Evolutionary conservation across 53 echinoderm and acorn worm species (phyloP).

Genomic region (Henricia sp.): DNA sequence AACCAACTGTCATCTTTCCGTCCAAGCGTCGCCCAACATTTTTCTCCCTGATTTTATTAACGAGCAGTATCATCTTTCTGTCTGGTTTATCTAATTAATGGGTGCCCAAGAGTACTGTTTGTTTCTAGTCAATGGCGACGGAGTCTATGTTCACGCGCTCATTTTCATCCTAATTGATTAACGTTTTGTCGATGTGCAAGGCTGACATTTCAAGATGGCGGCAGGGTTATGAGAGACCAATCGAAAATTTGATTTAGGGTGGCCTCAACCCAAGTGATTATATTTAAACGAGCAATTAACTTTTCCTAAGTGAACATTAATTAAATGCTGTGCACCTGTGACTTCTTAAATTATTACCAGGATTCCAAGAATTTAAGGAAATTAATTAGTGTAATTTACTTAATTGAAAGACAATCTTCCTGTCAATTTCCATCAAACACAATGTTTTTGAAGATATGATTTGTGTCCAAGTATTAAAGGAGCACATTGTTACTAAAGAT

Average conservation of each 20-base stretch:
- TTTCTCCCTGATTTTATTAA: not conserved
- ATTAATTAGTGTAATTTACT: too few relatives aligned
- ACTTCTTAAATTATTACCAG: too few relatives aligned
- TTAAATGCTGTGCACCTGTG: not conserved
- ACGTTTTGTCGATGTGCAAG: not conserved
- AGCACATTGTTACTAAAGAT: too few relatives aligned
- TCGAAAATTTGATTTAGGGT: not conserved
- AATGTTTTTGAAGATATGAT: too few relatives aligned
- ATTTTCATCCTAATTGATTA: too few relatives aligned
- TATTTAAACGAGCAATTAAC: not conserved
- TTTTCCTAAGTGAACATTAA: not conserved
- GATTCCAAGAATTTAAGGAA: too few relatives aligned
- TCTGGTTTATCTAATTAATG: not conserved
- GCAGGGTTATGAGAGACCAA: not conserved
- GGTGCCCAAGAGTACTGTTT: not conserved
- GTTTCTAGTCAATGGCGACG: not conserved
- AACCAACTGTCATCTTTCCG: slow-evolving; percentile 6
- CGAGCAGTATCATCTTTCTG: not conserved
- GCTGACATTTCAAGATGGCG: not conserved
- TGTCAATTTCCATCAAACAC: too few relatives aligned
- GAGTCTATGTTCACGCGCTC: too few relatives aligned
- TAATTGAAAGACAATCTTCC: too few relatives aligned
- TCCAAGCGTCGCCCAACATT: slow-evolving; percentile 32
- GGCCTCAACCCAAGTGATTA: not conserved
- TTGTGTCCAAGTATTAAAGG: too few relatives aligned